Percentiles rank a stretch among this genome's conserved stretches.
Evolutionary conservation across 2,797 vertebrate genomes (phyloP).

Genomic region (Centropyge bicolor): DNA sequence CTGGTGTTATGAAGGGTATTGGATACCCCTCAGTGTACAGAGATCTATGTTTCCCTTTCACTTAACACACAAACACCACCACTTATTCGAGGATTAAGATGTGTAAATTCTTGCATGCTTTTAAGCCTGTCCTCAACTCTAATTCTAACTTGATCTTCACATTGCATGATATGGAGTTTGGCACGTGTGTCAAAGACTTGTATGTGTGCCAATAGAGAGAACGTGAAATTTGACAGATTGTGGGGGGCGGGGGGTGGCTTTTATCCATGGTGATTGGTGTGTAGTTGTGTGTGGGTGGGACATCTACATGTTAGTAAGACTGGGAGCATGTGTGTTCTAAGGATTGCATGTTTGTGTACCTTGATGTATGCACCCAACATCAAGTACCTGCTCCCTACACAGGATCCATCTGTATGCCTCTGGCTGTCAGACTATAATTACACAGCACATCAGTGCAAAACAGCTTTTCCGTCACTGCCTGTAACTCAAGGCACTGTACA

Average conservation of each 20-base stretch:
- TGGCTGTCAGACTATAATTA: slow-evolving; percentile 45
- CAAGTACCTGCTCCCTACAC: slow-evolving; percentile 34
- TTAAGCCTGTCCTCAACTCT: slow-evolving; percentile 46
- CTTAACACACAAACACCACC: slow-evolving; percentile 13
- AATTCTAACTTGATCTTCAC: slow-evolving; percentile 45
- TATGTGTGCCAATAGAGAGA: background rate
- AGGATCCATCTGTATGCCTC: slow-evolving; percentile 20
- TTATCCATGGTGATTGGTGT: slow-evolving; percentile 1
- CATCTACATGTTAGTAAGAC: background rate
- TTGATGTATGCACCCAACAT: slow-evolving; percentile 2
- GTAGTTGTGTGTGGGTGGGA: background rate
- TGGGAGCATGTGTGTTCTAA: background rate
- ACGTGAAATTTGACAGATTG: slow-evolving; percentile 32
- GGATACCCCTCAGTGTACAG: slow-evolving; percentile 11
- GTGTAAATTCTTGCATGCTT: slow-evolving; percentile 26
- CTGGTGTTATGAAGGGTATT: slow-evolving; percentile 12
- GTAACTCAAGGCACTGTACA: background rate
- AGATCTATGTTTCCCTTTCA: background rate
- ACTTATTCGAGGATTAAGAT: slow-evolving; percentile 31
- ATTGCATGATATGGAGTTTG: slow-evolving; percentile 23
- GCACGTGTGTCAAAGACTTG: background rate
- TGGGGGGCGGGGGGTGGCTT: background rate
- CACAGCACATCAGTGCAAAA: slow-evolving; percentile 35
- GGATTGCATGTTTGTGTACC: slow-evolving; percentile 16
- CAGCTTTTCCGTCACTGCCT: slow-evolving; percentile 15